Evolutionary conservation across 2,888 invertebrate species (phyloP).

Genomic region (Urechis unicinctus): DNA sequence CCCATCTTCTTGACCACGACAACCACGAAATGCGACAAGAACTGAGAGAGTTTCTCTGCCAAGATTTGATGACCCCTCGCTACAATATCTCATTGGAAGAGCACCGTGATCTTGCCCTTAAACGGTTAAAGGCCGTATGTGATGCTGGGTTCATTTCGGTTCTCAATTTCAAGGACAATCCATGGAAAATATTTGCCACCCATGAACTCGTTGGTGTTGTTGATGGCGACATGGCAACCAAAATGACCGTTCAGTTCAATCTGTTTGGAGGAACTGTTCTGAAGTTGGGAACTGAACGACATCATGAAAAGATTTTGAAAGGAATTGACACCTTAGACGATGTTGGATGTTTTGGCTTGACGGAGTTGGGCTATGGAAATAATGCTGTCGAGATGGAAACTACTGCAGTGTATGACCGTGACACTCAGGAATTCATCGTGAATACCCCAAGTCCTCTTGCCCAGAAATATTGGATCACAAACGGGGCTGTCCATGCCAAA

Average conservation of each 20-base stretch:
- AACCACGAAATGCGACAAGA: slow-evolving; percentile 28
- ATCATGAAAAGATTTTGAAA: slow-evolving; percentile 34
- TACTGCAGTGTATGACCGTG: too few relatives aligned
- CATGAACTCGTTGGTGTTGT: too few relatives aligned
- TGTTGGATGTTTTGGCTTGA: slow-evolving; percentile 29
- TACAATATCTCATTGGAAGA: slow-evolving; percentile 24
- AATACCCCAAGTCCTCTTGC: slow-evolving; percentile 24
- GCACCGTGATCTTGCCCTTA: slow-evolving; percentile 24
- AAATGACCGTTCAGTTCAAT: too few relatives aligned
- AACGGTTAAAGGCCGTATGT: slow-evolving; percentile 23
- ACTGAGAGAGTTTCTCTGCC: too few relatives aligned
- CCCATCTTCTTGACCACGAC: slow-evolving; percentile 21
- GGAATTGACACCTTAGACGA: slow-evolving; percentile 25
- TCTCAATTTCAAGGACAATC: too few relatives aligned
- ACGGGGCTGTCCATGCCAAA: too few relatives aligned
- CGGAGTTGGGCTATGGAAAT: slow-evolving; percentile 30
- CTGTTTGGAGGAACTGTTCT: too few relatives aligned
- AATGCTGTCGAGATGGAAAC: too few relatives aligned
- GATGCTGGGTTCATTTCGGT: too few relatives aligned
- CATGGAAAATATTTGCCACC: too few relatives aligned
- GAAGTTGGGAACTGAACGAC: slow-evolving; percentile 47
- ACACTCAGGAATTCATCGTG: slow-evolving; percentile 23
- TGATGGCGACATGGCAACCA: too few relatives aligned
- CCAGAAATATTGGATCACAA: slow-evolving; percentile 34
- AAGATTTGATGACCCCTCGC: slow-evolving; percentile 16